Evolutionary conservation across 2,113 vertebrate species (phyloP).

Genomic region (Picathartes gymnocephalus): DNA sequence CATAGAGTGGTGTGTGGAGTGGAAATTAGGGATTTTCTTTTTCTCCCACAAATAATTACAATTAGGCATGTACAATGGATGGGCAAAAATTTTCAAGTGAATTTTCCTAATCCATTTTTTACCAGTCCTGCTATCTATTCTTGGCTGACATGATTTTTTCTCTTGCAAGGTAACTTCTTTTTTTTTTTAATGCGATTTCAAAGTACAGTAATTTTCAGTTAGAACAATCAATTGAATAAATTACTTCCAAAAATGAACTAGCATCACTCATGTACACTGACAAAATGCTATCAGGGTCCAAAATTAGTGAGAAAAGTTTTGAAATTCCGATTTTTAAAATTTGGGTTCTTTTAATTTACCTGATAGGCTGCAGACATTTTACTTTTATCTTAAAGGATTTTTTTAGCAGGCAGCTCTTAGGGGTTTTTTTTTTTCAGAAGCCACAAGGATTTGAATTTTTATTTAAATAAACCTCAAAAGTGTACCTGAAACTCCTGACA

Average conservation of each 20-base stretch:
- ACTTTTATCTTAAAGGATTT: background rate
- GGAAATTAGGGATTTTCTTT: background rate
- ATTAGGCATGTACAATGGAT: background rate
- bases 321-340: background rate
- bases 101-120: background rate
- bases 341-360: background rate
- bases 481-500: background rate
- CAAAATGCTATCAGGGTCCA: background rate
- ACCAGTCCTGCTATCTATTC: background rate
- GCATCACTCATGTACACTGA: background rate
- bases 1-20: background rate
- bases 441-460: background rate
- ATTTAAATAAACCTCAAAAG: background rate
- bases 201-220: background rate
- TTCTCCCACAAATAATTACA: background rate
- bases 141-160: background rate
- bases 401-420: background rate
- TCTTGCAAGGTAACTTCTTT: background rate
- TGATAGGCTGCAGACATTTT: background rate
- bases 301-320: background rate
- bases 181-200: background rate
- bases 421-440: background rate
- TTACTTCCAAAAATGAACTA: background rate
- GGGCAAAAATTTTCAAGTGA: background rate
- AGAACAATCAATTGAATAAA: background rate